Evolutionary conservation across 2,113 vertebrate genomes (phyloP).

Genomic region (Ifrita kowaldi): DNA sequence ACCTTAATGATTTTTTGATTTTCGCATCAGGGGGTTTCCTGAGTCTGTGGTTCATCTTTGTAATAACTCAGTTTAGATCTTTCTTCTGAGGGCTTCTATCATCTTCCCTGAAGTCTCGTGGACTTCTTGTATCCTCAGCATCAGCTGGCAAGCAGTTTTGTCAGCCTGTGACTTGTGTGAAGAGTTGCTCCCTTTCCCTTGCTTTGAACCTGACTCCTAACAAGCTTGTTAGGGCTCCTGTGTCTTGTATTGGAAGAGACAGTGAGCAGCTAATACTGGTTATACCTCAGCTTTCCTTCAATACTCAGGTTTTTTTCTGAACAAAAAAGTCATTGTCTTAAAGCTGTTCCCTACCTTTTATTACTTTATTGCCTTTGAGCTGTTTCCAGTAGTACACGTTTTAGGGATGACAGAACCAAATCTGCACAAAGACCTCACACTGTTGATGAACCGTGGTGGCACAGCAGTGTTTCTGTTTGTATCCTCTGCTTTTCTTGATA

Average conservation of each 20-base stretch:
- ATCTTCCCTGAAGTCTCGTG: accelerated
- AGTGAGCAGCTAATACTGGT: not conserved
- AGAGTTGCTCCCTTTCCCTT: not conserved
- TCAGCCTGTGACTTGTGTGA: not conserved
- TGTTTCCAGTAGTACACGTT: not conserved
- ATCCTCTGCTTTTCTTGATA: not conserved
- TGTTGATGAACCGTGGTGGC: not conserved
- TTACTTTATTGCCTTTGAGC: not conserved
- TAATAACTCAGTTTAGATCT: not conserved
- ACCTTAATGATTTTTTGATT: not conserved
- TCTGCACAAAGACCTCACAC: not conserved
- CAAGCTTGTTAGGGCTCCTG: not conserved
- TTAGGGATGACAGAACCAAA: not conserved
- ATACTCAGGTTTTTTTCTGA: not conserved
- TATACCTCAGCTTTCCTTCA: not conserved
- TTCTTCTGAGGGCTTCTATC: not conserved
- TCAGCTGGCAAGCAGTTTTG: not conserved
- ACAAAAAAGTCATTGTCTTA: not conserved
- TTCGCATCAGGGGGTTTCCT: not conserved
- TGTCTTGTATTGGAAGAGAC: not conserved
- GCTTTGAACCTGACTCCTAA: not conserved
- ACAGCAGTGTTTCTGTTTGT: not conserved
- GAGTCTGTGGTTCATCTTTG: not conserved
- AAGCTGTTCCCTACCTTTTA: not conserved
- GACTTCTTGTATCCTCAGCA: not conserved